Base-by-base conservation (phyloP, 2,888 invertebrate genomes). In the Cordilura impudica region DNA sequence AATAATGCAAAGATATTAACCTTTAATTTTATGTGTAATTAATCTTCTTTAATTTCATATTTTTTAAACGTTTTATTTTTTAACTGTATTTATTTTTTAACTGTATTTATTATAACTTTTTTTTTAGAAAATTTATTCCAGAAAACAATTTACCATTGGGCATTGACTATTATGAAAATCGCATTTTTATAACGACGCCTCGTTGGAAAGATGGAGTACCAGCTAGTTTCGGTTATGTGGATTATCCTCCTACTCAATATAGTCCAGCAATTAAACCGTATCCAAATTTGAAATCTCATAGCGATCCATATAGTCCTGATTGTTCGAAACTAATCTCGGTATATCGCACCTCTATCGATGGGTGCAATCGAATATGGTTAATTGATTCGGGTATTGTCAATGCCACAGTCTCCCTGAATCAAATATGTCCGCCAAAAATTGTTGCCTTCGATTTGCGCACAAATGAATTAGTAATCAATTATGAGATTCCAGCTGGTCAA, bases 341-440 rank as follows among this genome's bases (percentile, higher is more conserved):
- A 0, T 96, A 95, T 85, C 91, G 96, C 21, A 91, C 95, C 53
- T 92, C 92, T 83, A 93, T 93, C 0, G 96, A 96, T 87, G 90
- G 92, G 0, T 96, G 96, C 82, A 93, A 94, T 56, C 92, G 95
- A 43, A 90, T 96, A 4, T 96, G 96, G 96, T 92, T 95, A 0
- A 90, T 96, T 74, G 96, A 96, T 88, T 94, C 95, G 0, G 96
- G 96, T 0, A 93, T 94, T 85, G 92, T 94, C 3, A 92, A 95
- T 83, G 92, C 93, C 0, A 93, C 93, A 14, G 92, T 92, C n/a
- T 90, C 90, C 63, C 92, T 94, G 0, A 92, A 92, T 78, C 94
- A 94, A 86, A 88, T 94, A 16, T 95, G 95, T 83, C 93, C 94
- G 0, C 95, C 95, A 0, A 93, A 94, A 83, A 91, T 96, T 58